Evolutionary conservation across 2,113 vertebrate species (phyloP).

Genomic region (Syngnathus scovelli): DNA sequence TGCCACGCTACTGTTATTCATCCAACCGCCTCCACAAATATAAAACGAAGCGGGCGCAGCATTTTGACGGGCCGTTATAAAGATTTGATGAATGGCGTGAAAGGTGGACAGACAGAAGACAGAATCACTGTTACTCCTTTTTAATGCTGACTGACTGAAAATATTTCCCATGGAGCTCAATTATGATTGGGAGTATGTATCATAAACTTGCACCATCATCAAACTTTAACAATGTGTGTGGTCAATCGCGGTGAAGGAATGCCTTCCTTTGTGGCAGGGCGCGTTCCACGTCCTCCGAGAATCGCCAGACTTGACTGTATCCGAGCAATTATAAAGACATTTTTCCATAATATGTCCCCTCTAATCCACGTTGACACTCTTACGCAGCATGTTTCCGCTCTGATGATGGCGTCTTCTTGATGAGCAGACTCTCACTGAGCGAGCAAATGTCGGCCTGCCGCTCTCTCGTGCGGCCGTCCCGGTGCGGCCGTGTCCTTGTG

Average conservation of each 20-base stretch:
- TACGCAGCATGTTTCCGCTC: background rate
- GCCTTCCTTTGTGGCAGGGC: too few relatives aligned
- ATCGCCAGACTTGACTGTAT: background rate
- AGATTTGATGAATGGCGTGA: background rate
- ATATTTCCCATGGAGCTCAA: background rate
- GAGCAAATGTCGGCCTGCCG: constrained; percentile 51
- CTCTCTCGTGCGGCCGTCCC: constrained; percentile 43
- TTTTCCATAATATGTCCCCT: background rate
- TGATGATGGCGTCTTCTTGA: background rate
- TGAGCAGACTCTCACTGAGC: constrained; percentile 8
- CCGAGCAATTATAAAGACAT: background rate
- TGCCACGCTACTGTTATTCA: background rate
- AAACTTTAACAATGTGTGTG: background rate
- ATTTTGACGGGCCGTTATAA: constrained; percentile 10
- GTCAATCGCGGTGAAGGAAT: background rate
- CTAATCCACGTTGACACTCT: background rate
- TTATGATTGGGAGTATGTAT: background rate
- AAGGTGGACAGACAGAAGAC: background rate
- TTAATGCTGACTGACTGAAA: background rate
- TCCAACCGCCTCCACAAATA: background rate
- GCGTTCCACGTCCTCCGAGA: too few relatives aligned
- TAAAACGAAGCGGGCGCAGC: background rate
- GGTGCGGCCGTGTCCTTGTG: constrained; percentile 62
- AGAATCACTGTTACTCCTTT: background rate
- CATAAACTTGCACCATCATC: background rate